phyloP scores from a whole-genome alignment of 2,888 invertebrate genomes.

The Eristalinus aeneus region DNA sequence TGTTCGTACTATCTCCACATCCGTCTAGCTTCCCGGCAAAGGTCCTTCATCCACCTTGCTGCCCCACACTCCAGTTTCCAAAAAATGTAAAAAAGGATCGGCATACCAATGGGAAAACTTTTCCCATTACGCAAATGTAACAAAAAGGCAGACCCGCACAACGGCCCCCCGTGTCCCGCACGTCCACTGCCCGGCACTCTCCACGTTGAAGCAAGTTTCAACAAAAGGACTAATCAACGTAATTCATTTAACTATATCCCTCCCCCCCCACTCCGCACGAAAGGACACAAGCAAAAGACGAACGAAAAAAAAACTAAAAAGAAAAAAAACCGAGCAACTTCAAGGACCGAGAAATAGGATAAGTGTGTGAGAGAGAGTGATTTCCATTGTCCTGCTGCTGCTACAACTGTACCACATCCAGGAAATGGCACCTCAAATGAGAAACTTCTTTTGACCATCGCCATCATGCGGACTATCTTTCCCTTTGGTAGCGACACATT shows the following conservation, averaged over 20 bases:
- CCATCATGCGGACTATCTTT: conserved; percentile 30
- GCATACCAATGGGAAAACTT: conserved; percentile 58
- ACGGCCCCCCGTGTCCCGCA: not conserved
- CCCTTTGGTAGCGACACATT: conserved; percentile 22
- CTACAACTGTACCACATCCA: conserved; percentile 35
- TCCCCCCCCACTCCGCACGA: not conserved
- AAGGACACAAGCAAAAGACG: conserved; percentile 24
- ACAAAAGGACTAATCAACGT: conserved; percentile 70
- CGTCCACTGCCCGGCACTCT: not conserved
- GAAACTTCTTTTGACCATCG: conserved; percentile 53
- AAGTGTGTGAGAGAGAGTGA: conserved; percentile 60
- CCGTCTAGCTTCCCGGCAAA: not conserved
- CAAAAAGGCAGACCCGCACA: conserved; percentile 39
- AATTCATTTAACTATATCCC: conserved; percentile 69
- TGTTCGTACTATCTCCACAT: not conserved
- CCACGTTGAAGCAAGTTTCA: conserved; percentile 31
- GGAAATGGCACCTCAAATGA: conserved; percentile 69
- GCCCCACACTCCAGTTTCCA: not conserved
- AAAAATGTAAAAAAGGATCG: conserved; percentile 33
- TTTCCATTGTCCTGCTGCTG: conserved; percentile 61
- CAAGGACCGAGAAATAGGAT: conserved; percentile 1
- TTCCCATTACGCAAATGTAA: conserved; percentile 71
- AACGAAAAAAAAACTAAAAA: not conserved
- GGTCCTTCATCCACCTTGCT: not conserved
- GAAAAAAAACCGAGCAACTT: not conserved